A percentile compares a stretch with the other conserved stretches of the same genome.
phyloP scores from a whole-genome alignment of 2,113 vertebrate genomes.

The Todiramphus saurophagus region DNA sequence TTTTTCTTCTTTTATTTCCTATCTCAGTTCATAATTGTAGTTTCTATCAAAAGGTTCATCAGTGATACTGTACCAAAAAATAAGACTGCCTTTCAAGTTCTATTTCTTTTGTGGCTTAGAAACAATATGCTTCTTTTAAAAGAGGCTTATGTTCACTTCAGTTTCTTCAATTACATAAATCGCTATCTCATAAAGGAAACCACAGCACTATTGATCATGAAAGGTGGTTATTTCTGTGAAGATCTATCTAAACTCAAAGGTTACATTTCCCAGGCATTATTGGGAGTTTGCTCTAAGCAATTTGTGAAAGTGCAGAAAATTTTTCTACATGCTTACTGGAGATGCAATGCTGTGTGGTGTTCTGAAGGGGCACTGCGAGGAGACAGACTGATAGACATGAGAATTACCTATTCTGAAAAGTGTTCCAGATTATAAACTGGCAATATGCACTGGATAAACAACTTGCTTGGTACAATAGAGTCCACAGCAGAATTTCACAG shows the following conservation, averaged over 20 bases:
- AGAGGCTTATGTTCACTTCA: not conserved
- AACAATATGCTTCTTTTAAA: not conserved
- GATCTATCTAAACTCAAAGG: not conserved
- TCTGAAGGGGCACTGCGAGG: not conserved
- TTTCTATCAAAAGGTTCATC: not conserved
- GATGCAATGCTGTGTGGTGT: accelerated
- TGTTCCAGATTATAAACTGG: not conserved
- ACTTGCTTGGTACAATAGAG: not conserved
- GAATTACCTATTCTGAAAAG: not conserved
- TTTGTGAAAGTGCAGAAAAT: not conserved
- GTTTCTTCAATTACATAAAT: not conserved
- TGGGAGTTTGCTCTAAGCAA: not conserved
- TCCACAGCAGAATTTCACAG: not conserved
- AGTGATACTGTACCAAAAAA: not conserved
- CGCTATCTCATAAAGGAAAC: not conserved
- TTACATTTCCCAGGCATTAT: not conserved
- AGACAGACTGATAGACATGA: not conserved
- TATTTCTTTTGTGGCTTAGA: not conserved
- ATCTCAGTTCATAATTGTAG: not conserved
- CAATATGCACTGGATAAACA: not conserved
- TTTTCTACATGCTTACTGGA: not conserved
- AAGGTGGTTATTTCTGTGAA: not conserved
- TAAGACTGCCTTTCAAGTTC: not conserved
- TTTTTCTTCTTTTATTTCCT: not conserved
- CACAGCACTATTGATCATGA: not conserved